Base-by-base conservation (phyloP, 2,888 invertebrate genomes). In the Galerucella calmariensis region DNA sequence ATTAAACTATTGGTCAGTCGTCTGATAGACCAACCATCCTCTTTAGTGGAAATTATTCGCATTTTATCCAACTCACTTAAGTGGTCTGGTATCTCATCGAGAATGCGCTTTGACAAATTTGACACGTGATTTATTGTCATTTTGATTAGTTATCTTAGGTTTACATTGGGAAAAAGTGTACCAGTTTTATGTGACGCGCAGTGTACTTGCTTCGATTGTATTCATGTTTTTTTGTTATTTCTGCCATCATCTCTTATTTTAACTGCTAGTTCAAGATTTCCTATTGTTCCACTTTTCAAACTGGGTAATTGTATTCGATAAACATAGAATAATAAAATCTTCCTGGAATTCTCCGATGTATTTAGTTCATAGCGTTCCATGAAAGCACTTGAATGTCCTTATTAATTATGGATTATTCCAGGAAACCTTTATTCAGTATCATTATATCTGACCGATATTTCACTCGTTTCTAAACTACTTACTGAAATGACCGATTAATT, bases 401-500 rank as follows among this genome's bases (percentile, higher is more conserved):
- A 67, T 61, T 12, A 61, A 61, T 67, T 51, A 67, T 67, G 67
- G 2, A 67, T 24, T 24, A 9, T 67, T 67, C 66, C 53, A 14
- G 67, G 67, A 67, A 67, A 67, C 35, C 27, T 20, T 66, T 1
- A 24, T 59, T 59, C 20, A 16, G 24, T 56, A 24, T 67, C 41
- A 11, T 67, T 35, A 27, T 56, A 27, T 67, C 35, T 56, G 67
- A 67, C 67, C 67, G 67, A 67, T 35, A 67, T 67, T 67, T 41
- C 51, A 16, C 10, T 11, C 14, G 11, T 56, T 67, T 16, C 8
- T 12, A 27, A 67, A 66, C 48, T 20, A 48, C 20, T 66, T 63
- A 41, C 16, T 20, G 41, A 63, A 41, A 44, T n/a, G n/a, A 16
- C 44, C 9, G n/a, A 44, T 20, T 2, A 56, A 56, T 56, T 20